Evolutionary conservation across 2,888 invertebrate species (phyloP).

Genomic region (Drosophila histrio): DNA sequence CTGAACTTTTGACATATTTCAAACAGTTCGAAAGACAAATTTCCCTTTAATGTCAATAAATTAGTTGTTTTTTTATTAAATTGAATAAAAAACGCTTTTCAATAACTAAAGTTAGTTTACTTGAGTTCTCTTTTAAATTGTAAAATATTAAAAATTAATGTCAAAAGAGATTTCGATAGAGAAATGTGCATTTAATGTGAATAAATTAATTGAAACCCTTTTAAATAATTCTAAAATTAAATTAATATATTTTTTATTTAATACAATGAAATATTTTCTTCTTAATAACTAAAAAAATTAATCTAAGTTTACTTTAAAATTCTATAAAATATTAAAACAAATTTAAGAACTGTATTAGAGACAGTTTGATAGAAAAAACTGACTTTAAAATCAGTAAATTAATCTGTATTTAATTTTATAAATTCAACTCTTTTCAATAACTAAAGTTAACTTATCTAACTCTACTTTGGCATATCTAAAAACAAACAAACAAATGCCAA

Average conservation of each 20-base stretch:
- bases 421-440: neutral
- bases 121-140: neutral
- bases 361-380: too few species aligned
- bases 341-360: too few species aligned
- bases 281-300: too few species aligned
- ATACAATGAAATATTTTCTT: too few species aligned
- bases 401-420: constrained; percentile 25
- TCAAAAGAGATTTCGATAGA: too few species aligned
- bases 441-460: neutral
- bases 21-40: constrained; percentile 58
- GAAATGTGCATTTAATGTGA: too few species aligned
- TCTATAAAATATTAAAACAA: too few species aligned
- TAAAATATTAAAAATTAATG: neutral
- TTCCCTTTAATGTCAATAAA: constrained; percentile 62
- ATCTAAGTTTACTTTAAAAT: too few species aligned
- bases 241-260: too few species aligned
- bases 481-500: neutral
- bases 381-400: constrained; percentile 68
- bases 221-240: too few species aligned
- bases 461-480: neutral
- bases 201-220: too few species aligned
- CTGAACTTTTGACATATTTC: constrained; percentile 70
- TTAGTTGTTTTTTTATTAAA: constrained; percentile 17
- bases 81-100: neutral
- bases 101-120: neutral